Evolutionary conservation across 2,888 invertebrate genomes (phyloP).

Genomic region (Platycheirus rosarum): DNA sequence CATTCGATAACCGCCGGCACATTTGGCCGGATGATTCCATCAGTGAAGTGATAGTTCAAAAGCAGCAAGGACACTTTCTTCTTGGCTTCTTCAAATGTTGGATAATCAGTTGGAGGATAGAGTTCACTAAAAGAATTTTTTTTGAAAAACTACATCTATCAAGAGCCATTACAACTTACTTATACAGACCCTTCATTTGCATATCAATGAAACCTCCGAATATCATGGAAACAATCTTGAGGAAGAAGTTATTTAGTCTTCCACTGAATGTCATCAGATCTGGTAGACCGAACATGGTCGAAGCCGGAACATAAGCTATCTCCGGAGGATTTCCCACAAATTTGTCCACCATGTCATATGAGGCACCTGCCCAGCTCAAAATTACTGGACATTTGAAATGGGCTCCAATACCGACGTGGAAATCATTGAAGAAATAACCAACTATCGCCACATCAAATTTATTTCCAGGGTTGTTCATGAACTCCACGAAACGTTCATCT

Average conservation of each 20-base stretch:
- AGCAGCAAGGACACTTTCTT: slow-evolving; percentile 78
- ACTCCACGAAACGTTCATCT: slow-evolving; percentile 56
- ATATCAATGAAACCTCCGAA: neutral
- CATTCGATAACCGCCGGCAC: slow-evolving; percentile 79
- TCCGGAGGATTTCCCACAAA: slow-evolving; percentile 44
- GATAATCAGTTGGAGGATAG: slow-evolving; percentile 75
- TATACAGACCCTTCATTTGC: slow-evolving; percentile 22
- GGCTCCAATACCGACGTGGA: slow-evolving; percentile 72
- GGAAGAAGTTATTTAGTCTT: slow-evolving; percentile 75
- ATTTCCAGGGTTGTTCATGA: slow-evolving; percentile 62
- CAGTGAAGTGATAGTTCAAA: slow-evolving; percentile 78
- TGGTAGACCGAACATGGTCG: neutral
- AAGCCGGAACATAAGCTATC: slow-evolving; percentile 34
- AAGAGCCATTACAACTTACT: slow-evolving; percentile 13
- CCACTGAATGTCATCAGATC: slow-evolving; percentile 76
- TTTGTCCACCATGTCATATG: slow-evolving; percentile 2
- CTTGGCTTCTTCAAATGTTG: slow-evolving; percentile 75
- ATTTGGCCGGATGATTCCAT: slow-evolving; percentile 78
- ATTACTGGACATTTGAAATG: slow-evolving; percentile 75
- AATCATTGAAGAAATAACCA: slow-evolving; percentile 74
- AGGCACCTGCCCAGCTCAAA: slow-evolving; percentile 35
- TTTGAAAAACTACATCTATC: neutral
- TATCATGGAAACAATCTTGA: neutral
- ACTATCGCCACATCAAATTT: slow-evolving; percentile 75
- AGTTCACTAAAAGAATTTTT: slow-evolving; percentile 56